Base-by-base conservation (phyloP, 1,140 invertebrate genomes). In the Philotrypesis tridentata region DNA sequence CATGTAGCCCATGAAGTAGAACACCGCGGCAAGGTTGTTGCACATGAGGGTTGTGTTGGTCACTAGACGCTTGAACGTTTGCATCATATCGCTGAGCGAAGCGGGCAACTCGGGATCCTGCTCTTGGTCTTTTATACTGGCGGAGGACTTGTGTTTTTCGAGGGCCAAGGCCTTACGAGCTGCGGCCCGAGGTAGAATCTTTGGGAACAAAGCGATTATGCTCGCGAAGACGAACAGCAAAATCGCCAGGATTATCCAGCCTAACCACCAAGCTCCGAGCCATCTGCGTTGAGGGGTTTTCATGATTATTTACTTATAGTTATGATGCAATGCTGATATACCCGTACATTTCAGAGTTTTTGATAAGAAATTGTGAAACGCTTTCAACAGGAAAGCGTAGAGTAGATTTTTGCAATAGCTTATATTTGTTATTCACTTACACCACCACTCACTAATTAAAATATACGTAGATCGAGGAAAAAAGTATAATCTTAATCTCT, bases 221-320 rank as follows among this genome's bases (percentile, higher is more conserved):
- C 93, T 92, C 0, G 94, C 93, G 37, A 94, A 94, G 27, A 95
- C 74, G n/a, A 94, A 91, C 0, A 95, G 90, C 2, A 95, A 85
- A 0, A 93, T 87, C n/a, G 94, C 95, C 76, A 95, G 90, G 12
- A 96, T 92, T 37, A 96, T 93, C 95, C 93, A 96, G 29, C 96
- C 96, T 33, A 96, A 84, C 95, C 95, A 96, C 95, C 95, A 96
- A 14, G 95, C 95, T 1, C 95, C 95, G 25, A 96, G 86, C 95
- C 95, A 96, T 82, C 91, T 92, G 60, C 65, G 65, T 65, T 27
- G 23, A 7, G 27, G 21, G 12, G n/a, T n/a, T n/a, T n/a, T n/a
- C n/a, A n/a, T n/a, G n/a, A n/a, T n/a, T n/a, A n/a, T n/a, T n/a
- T n/a, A n/a, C n/a, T n/a, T n/a, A n/a, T n/a, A n/a, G n/a, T n/a